Evolutionary conservation across 2,888 invertebrate species (phyloP), one percentile per base, ranked within the genome.

Genomic region (Caenorhabditis sulstoni): DNA sequence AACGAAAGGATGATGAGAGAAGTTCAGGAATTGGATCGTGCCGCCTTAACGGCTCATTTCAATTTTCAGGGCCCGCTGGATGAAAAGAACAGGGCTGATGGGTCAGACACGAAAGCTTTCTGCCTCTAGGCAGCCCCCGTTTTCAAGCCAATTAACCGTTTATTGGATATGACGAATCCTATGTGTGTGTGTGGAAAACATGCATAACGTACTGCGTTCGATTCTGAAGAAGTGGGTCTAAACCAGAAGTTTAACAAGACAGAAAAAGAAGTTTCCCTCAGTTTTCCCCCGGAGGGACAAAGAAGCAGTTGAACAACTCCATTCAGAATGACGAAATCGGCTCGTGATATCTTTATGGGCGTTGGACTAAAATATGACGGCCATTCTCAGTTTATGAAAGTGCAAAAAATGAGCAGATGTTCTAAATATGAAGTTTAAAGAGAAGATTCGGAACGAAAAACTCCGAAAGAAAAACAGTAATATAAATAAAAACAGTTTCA

Each of bases 121-220:
- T 44, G 14, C 14, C 20, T 39, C 14, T 29, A 29, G 29, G 29
- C 29, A 29, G 29, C 29, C 29, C 47, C 45, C 29, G 45, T 53
- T 53, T 55, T 66, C 66, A 53, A 65, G 53, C 44, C 66, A 55
- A 66, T 66, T 66, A 66, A 55, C 52, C 66, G 55, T 55, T 66
- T 66, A 66, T 53, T 45, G 65, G 45, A 53, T 53, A 65, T 57
- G 55, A 66, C 55, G 45, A 66, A 55, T 66, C 53, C 39, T 29
- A 29, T 20, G 45, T 65, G 64, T 45, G 52, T 20, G 45, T 65
- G 64, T 45, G 37, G 64, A 65, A 65, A 65, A 65, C 64, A 65
- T 65, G 64, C 41, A 65, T 65, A 53, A 64, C 39, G 52, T 49
- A 64, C 50, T 64, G 39, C 52, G 50, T 50, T 49, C 47, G 16